Evolutionary conservation across 2,113 vertebrate genomes (phyloP), one percentile per base, ranked within the genome.

Genomic region (Azemiops feae): DNA sequence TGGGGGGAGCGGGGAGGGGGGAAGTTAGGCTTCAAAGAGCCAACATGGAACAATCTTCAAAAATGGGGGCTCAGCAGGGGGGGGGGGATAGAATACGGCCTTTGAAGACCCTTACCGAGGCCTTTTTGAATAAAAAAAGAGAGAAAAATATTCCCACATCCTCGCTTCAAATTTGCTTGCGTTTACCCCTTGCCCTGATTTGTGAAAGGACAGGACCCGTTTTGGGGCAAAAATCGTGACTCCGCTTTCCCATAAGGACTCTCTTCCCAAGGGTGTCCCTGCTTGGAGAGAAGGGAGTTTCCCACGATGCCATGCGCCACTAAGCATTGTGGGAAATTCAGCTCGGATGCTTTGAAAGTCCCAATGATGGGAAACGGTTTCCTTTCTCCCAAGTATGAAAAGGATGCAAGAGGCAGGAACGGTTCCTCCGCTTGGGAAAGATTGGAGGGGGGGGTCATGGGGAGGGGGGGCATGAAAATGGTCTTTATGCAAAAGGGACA

Each of bases 1-100:
- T 64, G 30, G 27, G 1, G 27, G 3, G 9, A 3, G 58, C 3
- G 9, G 9, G 0, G 25, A n/a, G 6, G 0, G 45, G 0, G 57
- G 87, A 53, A 89, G 86, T 43, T 53, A 54, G 54, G n/a, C 27
- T 20, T n/a, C n/a, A 58, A 18, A 85, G 69, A 45, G 3, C n/a
- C 50, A 4, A 23, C n/a, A 2, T 34, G 7, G 50, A 74, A 22
- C n/a, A 39, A 30, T 53, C n/a, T 53, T 58, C 34, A 39, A 20
- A 74, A 39, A 74, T 20, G 69, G 69, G 69, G 69, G 5, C 69
- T 74, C 60, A 12, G 47, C 3, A 5, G 53, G 54, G 0, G 53
- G 2, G 9, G 8, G 1, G 2, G 30, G 12, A 39, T 85, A 25
- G 85, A 27, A 50, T 3, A 22, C 5, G 43, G 53, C 25, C 54